These are phyloP conservation scores for Chondrilla cf. caribensis DNA, from an alignment of 37 sponge, comb jelly and placozoan genomes.

Conservation along the genomic window DNA sequence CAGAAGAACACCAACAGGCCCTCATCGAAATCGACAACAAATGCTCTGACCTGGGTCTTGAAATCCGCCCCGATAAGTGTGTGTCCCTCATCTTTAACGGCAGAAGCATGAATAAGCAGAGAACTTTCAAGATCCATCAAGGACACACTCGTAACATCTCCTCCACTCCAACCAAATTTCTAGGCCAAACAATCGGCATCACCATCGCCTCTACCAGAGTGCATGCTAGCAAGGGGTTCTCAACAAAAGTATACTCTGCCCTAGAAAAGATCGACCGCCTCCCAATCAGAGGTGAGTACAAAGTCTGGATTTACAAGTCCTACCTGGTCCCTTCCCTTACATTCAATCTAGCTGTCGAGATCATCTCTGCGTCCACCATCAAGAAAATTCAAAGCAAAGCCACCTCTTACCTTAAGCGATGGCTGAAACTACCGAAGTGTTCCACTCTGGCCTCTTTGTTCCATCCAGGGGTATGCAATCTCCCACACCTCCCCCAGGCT, in stretches of 20 bases:
- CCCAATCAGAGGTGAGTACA: slow-evolving; percentile 31
- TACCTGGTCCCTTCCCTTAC: neutral
- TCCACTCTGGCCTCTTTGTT: too few species aligned
- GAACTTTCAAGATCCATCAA: neutral
- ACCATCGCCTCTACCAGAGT: too few species aligned
- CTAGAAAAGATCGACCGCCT: neutral
- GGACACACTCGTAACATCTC: too few species aligned
- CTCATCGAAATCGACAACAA: neutral
- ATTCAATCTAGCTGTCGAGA: neutral
- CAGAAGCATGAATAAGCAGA: neutral
- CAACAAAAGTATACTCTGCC: neutral
- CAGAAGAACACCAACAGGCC: neutral
- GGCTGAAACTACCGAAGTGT: too few species aligned
- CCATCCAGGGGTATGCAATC: too few species aligned
- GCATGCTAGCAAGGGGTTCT: neutral
- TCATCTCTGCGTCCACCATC: neutral
- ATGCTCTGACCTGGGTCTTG: too few species aligned
- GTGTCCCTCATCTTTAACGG: too few species aligned
- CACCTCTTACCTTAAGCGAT: neutral
- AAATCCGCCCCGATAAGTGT: too few species aligned
- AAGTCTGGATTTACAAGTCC: slow-evolving; percentile 4
- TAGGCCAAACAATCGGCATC: too few species aligned
- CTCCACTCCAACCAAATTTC: too few species aligned
- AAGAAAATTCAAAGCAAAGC: neutral
- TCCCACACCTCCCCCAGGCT: too few species aligned